Conservation (phyloP, 2,888 invertebrate genomes). For the Acanthosepion pharaonis region DNA sequence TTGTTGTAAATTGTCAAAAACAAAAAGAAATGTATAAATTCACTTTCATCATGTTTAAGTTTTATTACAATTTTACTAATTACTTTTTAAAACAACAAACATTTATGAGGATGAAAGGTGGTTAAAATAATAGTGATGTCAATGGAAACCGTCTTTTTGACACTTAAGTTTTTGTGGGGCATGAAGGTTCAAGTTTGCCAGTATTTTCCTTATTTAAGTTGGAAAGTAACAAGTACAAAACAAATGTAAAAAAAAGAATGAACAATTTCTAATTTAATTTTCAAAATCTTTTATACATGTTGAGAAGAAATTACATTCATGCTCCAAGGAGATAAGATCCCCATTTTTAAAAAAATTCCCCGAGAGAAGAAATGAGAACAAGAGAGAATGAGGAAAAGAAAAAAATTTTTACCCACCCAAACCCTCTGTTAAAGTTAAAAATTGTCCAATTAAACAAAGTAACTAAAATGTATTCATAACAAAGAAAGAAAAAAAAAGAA, state of each 20-base stretch:
- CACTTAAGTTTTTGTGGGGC: too few relatives aligned
- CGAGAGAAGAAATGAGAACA: conserved; percentile 42
- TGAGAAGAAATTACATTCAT: conserved; percentile 12
- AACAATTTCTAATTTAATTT: conserved; percentile 33
- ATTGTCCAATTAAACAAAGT: background rate
- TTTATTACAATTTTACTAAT: too few relatives aligned
- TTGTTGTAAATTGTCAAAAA: too few relatives aligned
- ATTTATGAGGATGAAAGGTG: too few relatives aligned
- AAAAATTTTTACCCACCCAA: background rate
- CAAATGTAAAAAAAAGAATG: background rate
- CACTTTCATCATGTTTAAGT: too few relatives aligned
- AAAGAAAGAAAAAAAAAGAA: background rate
- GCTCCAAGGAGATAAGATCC: background rate
- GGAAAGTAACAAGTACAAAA: too few relatives aligned
- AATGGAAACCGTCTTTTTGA: too few relatives aligned
- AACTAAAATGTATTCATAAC: background rate
- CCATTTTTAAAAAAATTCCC: background rate
- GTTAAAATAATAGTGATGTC: too few relatives aligned
- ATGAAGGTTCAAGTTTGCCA: too few relatives aligned
- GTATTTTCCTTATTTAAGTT: too few relatives aligned
- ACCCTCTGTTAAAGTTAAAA: conserved; percentile 6
- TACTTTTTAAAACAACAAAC: too few relatives aligned
- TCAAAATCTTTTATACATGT: conserved; percentile 20
- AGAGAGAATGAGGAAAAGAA: conserved; percentile 44
- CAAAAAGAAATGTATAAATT: too few relatives aligned